Base-by-base conservation (phyloP, 2,888 invertebrate species). In the Thecocarcelia acutangulata region DNA sequence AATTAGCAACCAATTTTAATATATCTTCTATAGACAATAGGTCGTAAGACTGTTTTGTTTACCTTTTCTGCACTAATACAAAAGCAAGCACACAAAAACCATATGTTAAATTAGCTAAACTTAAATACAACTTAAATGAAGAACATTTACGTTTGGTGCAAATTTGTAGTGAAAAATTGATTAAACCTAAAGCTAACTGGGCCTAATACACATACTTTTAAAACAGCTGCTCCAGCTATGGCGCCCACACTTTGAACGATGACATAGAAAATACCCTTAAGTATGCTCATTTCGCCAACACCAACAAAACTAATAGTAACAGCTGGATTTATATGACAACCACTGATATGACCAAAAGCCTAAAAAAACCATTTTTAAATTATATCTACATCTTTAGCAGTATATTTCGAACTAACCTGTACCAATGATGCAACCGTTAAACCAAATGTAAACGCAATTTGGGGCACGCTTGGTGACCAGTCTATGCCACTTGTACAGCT, bases 261-360 rank as follows among this genome's bases (percentile, higher is more conserved):
- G 64, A 97, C 93, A 91, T 97, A 97, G 86, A 96, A 93, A n/a
- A 95, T 52, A 0, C 94, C 95, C 88, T 96, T 94, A 56, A 97
- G 90, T 28, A 97, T 91, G 86, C 95, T 94, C 85, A 96, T 94
- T 90, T 97, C 95, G 59, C 97, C 96, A 3, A 96, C 94, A 8
- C 94, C 93, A 84, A 97, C 91, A 89, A 97, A 93, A 0, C 96
- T 96, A 66, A 93, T 90, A 0, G 97, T 97, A 46, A 98, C 96
- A 0, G 97, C 97, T 0, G 98, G 98, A 92, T 98, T 98, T 86
- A 97, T 93, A 91, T 97, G 97, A 1, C 96, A 97, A 3, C 97
- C 97, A 48, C 97, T 97, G 42, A 97, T 94, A 88, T 97, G 96
- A 0, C 96, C 96, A 85, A 97, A 93, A 63, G 93, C 92, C 96